These are phyloP conservation scores for Slavum lentiscoides DNA, from an alignment of 2,888 invertebrate species.

Conservation along the genomic window DNA sequence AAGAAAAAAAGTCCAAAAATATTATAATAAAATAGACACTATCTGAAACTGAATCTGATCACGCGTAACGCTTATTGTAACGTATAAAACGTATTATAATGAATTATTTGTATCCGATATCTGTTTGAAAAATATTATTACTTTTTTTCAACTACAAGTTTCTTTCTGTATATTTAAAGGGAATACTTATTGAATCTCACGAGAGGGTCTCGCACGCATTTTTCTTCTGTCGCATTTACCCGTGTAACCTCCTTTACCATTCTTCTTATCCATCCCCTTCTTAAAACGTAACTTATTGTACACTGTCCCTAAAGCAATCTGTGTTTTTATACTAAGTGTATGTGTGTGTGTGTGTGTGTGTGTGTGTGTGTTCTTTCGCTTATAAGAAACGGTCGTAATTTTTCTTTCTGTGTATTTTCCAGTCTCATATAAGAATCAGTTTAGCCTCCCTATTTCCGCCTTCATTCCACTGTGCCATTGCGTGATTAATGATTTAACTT, in stretches of 20 bases:
- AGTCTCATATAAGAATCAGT: slow-evolving; percentile 16
- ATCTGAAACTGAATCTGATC: no score
- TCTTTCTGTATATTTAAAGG: slow-evolving; percentile 13
- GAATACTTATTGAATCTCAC: slow-evolving; percentile 30
- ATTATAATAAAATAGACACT: no score
- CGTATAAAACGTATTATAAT: no score
- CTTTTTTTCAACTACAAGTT: no score
- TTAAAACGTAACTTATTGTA: slow-evolving; percentile 40
- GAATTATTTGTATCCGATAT: no score
- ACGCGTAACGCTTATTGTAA: no score
- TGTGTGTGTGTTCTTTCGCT: neutral
- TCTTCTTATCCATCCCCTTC: neutral
- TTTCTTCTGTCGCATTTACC: slow-evolving; percentile 24
- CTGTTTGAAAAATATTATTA: no score
- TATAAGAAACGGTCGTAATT: slow-evolving; percentile 41
- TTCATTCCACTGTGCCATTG: slow-evolving; percentile 40
- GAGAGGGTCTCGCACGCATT: neutral
- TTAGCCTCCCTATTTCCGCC: slow-evolving; percentile 9
- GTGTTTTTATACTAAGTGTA: slow-evolving; percentile 14
- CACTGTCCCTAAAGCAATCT: slow-evolving; percentile 40
- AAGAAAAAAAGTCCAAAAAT: no score
- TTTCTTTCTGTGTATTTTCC: slow-evolving; percentile 48
- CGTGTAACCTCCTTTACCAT: slow-evolving; percentile 10
- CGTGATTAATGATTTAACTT: slow-evolving; percentile 64
- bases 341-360: neutral